Evolutionary conservation across 2,113 vertebrate species (phyloP).

Genomic region (Platichthys stellatus): DNA sequence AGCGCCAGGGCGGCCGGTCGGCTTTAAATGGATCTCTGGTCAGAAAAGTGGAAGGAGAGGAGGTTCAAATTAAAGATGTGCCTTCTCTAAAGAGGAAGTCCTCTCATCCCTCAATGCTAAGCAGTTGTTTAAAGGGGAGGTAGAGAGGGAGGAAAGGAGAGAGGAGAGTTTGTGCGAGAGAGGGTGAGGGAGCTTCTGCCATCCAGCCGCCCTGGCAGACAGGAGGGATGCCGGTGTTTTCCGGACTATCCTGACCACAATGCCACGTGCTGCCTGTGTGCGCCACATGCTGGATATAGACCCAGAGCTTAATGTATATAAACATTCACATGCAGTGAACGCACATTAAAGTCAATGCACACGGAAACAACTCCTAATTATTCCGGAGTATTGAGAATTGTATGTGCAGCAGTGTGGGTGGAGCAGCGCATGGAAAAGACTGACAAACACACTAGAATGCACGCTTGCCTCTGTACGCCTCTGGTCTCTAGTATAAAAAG

Average conservation of each 20-base stretch:
- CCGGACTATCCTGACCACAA: conserved; percentile 60
- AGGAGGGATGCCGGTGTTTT: conserved; percentile 68
- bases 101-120: conserved; percentile 76
- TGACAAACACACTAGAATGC: conserved; percentile 64
- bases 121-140: conserved; percentile 73
- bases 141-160: conserved; percentile 70
- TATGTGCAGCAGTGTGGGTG: conserved; percentile 56
- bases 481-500: conserved; percentile 67
- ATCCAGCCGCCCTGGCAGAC: conserved; percentile 71
- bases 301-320: background rate
- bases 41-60: conserved; percentile 82
- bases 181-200: conserved; percentile 73
- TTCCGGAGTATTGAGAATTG: conserved; percentile 60
- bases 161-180: conserved; percentile 65
- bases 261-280: conserved; percentile 61
- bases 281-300: conserved; percentile 19
- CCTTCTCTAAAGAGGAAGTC: conserved; percentile 80
- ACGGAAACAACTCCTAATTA: conserved; percentile 40
- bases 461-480: conserved; percentile 61
- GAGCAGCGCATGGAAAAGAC: conserved; percentile 61
- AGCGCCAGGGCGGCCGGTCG: conserved; percentile 67
- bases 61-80: conserved; percentile 85
- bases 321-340: conserved; percentile 28
- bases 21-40: conserved; percentile 83
- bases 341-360: conserved; percentile 23